Percentiles rank a stretch among this genome's conserved stretches.
Evolutionary conservation across 2,113 vertebrate species (phyloP).

Genomic region (Stercorarius parasiticus): DNA sequence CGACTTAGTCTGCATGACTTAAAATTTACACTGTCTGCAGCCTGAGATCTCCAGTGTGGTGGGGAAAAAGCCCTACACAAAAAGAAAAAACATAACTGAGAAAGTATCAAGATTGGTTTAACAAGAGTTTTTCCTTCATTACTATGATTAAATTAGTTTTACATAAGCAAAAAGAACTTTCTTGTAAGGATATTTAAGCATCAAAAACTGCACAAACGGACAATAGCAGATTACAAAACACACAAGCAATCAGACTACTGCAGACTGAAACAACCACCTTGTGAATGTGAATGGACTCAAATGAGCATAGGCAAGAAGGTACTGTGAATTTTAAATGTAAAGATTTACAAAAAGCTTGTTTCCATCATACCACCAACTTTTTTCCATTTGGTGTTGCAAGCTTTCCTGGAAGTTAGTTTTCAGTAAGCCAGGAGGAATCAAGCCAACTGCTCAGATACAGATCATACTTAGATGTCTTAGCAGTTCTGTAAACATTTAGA

Average conservation of each 20-base stretch:
- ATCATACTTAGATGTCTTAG: background rate
- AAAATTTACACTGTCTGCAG: background rate
- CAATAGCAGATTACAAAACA: background rate
- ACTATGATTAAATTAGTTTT: background rate
- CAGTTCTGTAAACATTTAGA: background rate
- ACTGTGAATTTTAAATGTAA: background rate
- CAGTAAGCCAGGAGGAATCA: background rate
- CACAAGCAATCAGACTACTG: background rate
- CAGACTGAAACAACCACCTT: background rate
- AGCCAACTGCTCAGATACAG: background rate
- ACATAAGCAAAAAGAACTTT: background rate
- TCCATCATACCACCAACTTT: background rate
- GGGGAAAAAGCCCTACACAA: background rate
- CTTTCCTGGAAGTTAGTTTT: conserved; percentile 1
- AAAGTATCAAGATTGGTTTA: background rate
- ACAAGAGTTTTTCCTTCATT: background rate
- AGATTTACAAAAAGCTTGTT: background rate
- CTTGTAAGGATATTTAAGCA: background rate
- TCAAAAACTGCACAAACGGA: background rate
- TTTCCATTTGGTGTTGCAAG: background rate
- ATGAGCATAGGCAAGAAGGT: background rate
- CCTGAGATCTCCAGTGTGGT: background rate
- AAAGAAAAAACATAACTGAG: background rate
- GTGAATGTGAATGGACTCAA: background rate
- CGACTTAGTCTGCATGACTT: background rate